Percentiles rank a stretch among this genome's conserved stretches.
These are phyloP conservation scores for Myotis myotis DNA, from an alignment of 2,797 vertebrate genomes.

Conservation along the genomic window DNA sequence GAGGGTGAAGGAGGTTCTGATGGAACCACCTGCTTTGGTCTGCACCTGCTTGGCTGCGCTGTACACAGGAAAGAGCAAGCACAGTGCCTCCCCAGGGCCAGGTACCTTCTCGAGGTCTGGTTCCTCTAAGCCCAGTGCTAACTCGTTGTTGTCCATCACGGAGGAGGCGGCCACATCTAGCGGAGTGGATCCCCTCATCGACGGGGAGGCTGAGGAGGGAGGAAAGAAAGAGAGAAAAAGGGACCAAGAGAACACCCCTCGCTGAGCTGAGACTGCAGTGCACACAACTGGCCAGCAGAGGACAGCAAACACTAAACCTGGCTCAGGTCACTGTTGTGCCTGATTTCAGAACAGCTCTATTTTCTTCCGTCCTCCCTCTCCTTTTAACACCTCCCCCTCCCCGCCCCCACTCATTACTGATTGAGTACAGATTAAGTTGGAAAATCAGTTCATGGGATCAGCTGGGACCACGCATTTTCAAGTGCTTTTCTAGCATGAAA, in stretches of 20 bases:
- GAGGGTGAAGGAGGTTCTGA: background rate
- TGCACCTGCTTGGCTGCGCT: background rate
- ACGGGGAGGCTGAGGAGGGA: constrained; percentile 90
- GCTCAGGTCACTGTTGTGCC: accelerated
- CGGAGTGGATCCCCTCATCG: constrained; percentile 98
- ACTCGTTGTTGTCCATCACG: constrained; percentile 99
- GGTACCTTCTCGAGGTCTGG: constrained; percentile 96
- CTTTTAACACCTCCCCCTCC: too few species aligned
- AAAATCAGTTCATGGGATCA: background rate
- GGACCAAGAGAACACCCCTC: accelerated
- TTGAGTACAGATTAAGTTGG: background rate
- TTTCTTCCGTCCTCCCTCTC: background rate
- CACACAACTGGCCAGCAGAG: constrained; percentile 64
- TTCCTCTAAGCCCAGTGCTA: constrained; percentile 95
- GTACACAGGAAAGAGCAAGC: background rate
- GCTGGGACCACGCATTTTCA: background rate
- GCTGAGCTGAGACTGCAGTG: constrained; percentile 38
- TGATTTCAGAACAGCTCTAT: background rate
- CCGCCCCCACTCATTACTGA: background rate
- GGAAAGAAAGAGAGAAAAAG: background rate
- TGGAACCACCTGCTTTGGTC: background rate
- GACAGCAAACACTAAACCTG: constrained; percentile 77
- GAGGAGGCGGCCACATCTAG: constrained; percentile 98
- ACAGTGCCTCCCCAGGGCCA: background rate
- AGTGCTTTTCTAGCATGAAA: background rate